These are phyloP conservation scores for Lampropteryx suffumata DNA, from an alignment of 2,888 invertebrate species.

Conservation along the genomic window DNA sequence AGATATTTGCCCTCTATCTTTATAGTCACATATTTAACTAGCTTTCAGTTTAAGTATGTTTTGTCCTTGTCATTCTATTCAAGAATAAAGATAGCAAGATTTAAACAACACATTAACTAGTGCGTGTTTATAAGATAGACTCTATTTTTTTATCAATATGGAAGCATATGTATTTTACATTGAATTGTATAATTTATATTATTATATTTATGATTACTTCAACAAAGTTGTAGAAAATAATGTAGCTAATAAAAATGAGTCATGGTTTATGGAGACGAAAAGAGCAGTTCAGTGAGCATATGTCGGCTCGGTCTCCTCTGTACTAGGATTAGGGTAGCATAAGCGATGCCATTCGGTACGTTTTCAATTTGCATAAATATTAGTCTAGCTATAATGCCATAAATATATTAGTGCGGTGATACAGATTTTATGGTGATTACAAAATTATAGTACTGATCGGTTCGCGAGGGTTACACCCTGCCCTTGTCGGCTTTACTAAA, in stretches of 20 bases:
- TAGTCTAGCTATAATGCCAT: constrained; percentile 77
- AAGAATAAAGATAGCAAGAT: no score
- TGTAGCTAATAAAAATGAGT: constrained; percentile 25
- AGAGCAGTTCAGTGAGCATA: constrained; percentile 55
- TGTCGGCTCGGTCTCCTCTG: constrained; percentile 56
- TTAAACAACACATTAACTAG: no score
- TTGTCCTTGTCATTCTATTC: no score
- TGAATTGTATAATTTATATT: no score
- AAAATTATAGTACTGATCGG: constrained; percentile 65
- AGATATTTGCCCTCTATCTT: no score
- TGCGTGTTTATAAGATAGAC: no score
- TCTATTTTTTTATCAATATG: no score
- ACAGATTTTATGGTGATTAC: constrained; percentile 82
- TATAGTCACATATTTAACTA: no score
- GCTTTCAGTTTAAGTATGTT: no score
- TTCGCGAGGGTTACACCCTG: constrained; percentile 54
- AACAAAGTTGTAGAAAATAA: constrained; percentile 8
- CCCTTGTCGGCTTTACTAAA: constrained; percentile 35
- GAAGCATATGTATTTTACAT: no score
- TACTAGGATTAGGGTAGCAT: constrained; percentile 66
- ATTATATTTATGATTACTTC: neutral
- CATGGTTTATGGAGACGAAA: constrained; percentile 32
- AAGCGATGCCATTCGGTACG: constrained; percentile 75
- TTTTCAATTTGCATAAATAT: constrained; percentile 84
- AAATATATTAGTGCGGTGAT: constrained; percentile 81